Evolutionary conservation across 2,888 invertebrate species (phyloP).

Genomic region (Lordiphosa andalusiaca): DNA sequence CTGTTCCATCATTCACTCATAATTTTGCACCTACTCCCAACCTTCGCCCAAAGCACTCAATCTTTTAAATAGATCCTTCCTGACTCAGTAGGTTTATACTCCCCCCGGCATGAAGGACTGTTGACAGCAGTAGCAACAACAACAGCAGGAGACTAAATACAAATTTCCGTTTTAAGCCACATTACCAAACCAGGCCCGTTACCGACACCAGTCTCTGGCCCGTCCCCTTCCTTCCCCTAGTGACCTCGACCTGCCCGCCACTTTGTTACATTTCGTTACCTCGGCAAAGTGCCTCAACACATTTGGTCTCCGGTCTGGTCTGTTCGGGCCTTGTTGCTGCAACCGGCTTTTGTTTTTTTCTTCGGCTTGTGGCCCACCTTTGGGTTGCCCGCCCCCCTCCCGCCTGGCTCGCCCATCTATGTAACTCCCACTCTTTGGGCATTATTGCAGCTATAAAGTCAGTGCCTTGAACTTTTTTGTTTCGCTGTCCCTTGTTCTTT

Average conservation of each 20-base stretch:
- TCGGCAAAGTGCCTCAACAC: constrained; percentile 71
- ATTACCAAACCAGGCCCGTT: constrained; percentile 65
- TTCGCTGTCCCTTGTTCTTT: constrained; percentile 44
- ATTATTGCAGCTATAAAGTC: constrained; percentile 75
- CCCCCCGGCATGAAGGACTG: constrained; percentile 6
- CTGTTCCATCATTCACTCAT: too few species aligned
- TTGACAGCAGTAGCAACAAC: constrained; percentile 15
- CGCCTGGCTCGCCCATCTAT: neutral
- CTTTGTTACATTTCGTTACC: constrained; percentile 75
- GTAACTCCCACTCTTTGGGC: constrained; percentile 20
- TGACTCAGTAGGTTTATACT: too few species aligned
- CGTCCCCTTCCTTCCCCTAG: constrained; percentile 1
- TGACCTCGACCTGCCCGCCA: constrained; percentile 38
- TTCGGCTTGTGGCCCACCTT: constrained; percentile 63
- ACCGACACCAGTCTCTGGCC: constrained; percentile 35
- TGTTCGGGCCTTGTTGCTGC: constrained; percentile 40
- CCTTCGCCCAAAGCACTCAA: neutral
- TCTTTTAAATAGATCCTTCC: neutral
- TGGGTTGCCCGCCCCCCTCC: constrained; percentile 12
- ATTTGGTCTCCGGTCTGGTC: constrained; percentile 36
- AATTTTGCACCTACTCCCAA: too few species aligned
- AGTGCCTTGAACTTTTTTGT: constrained; percentile 72
- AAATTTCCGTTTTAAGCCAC: constrained; percentile 74
- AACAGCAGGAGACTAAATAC: constrained; percentile 59
- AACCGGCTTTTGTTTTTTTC: constrained; percentile 49